Evolutionary conservation across 1,140 invertebrate genomes (phyloP), one percentile per base, ranked within the genome.

Genomic region (Cephus cinctus): DNA sequence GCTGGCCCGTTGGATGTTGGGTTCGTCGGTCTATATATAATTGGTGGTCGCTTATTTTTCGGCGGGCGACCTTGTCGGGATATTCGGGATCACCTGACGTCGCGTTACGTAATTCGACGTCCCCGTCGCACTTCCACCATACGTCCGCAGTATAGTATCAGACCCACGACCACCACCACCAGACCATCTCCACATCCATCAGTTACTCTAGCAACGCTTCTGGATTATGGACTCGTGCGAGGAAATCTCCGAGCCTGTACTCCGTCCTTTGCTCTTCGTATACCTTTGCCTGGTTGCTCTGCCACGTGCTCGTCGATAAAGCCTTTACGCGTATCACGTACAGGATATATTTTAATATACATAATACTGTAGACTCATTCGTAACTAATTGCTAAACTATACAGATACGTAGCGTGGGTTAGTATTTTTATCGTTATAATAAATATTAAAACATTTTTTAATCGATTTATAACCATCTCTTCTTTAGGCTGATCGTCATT

Each of bases 31-130:
- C 43, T 19, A 34, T 36, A 15, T 36, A 32, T 36, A 31, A 35
- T 22, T 40, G 36, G 31, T 35, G 25, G n/a, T 36, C 32, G 27
- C 25, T n/a, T 27, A 18, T 19, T 15, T 47, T 40, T 32, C 22
- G 36, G 20, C n/a, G n/a, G 5, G 5, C 25, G 46, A 48, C 38
- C 46, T 48, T 42, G 38, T 8, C 3, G 35, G 18, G 18, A 48
- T 48, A 48, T 48, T 48, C 38, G 38, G 38, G n/a, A 48, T 23
- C 25, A 41, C 38, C 38, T 48, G 46, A 48, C 46, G 23, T 18
- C 16, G 23, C 11, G 25, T 40, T 48, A 42, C 46, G 38, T 42
- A 48, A 48, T 47, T 20, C 39, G 22, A 20, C 15, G 39, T 41
- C 39, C 18, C 20, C 39, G 3, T 18, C 34, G 27, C 27, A 12